Percentiles rank a stretch among this genome's conserved stretches.
Evolutionary conservation across 2,888 invertebrate species (phyloP).

Genomic region (Sphaerophoria rueppellii): DNA sequence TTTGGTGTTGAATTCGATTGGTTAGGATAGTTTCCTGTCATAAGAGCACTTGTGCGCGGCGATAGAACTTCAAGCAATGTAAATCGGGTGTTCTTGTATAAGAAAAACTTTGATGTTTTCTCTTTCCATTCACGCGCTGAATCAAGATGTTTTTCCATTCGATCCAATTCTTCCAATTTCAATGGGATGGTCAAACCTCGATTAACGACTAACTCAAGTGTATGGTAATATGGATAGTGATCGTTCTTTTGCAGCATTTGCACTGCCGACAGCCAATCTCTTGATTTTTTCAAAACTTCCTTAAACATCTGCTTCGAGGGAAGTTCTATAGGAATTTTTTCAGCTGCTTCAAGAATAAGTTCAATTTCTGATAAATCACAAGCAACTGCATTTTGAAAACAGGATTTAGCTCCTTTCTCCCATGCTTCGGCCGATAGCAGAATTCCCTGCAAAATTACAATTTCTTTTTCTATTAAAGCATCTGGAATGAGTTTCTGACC

Average conservation of each 20-base stretch:
- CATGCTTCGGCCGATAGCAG: conserved; percentile 81
- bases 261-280: conserved; percentile 83
- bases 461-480: conserved; percentile 86
- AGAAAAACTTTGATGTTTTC: conserved; percentile 91
- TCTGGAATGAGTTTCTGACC: conserved; percentile 87
- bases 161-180: conserved; percentile 89
- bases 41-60: conserved; percentile 81
- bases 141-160: conserved; percentile 89
- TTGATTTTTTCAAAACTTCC: conserved; percentile 84
- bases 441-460: conserved; percentile 86
- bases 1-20: conserved; percentile 77
- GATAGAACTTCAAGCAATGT: conserved; percentile 87
- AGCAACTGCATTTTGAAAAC: conserved; percentile 79
- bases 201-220: conserved; percentile 90
- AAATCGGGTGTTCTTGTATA: conserved; percentile 90
- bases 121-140: conserved; percentile 93
- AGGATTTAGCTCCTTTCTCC: conserved; percentile 82
- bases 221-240: conserved; percentile 93
- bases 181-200: conserved; percentile 91
- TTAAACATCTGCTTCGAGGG: conserved; percentile 90
- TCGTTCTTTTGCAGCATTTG: conserved; percentile 90
- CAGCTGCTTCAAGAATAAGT: conserved; percentile 85
- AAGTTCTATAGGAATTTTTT: conserved; percentile 88
- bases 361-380: conserved; percentile 80
- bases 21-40: conserved; percentile 76